Percentiles rank a stretch among this genome's conserved stretches.
phyloP scores from a whole-genome alignment of 2,113 vertebrate species.

The Noturus placidus region DNA sequence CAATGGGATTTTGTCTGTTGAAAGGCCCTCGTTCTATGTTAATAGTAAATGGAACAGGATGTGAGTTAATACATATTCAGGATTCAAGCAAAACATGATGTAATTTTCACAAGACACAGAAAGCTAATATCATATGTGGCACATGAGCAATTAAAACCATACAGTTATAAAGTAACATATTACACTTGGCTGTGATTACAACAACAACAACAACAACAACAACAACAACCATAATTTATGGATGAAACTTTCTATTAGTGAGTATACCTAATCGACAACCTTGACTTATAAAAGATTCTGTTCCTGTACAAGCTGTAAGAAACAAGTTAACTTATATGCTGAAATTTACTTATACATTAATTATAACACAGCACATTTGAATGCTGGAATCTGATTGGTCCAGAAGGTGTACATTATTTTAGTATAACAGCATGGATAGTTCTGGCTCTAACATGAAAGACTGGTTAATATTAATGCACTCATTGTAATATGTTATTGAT shows the following conservation, averaged over 20 bases:
- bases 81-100: not conserved
- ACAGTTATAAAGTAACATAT: too few relatives aligned
- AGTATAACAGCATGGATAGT: not conserved
- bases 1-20: constrained; percentile 14
- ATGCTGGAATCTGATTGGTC: not conserved
- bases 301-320: not conserved
- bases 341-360: not conserved
- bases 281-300: not conserved
- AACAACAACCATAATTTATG: not conserved
- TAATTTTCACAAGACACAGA: not conserved
- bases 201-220: too few relatives aligned
- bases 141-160: constrained; percentile 1
- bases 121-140: not conserved
- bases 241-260: not conserved
- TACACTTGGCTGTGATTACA: not conserved
- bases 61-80: not conserved
- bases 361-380: not conserved
- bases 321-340: not conserved
- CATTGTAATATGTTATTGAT: not conserved
- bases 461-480: not conserved
- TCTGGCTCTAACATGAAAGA: too few relatives aligned
- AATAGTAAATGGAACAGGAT: not conserved
- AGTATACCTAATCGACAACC: not conserved
- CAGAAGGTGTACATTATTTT: not conserved
- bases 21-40: not conserved